Base-by-base conservation (phyloP, 2,797 vertebrate genomes). In the Gastrophryne carolinensis region DNA sequence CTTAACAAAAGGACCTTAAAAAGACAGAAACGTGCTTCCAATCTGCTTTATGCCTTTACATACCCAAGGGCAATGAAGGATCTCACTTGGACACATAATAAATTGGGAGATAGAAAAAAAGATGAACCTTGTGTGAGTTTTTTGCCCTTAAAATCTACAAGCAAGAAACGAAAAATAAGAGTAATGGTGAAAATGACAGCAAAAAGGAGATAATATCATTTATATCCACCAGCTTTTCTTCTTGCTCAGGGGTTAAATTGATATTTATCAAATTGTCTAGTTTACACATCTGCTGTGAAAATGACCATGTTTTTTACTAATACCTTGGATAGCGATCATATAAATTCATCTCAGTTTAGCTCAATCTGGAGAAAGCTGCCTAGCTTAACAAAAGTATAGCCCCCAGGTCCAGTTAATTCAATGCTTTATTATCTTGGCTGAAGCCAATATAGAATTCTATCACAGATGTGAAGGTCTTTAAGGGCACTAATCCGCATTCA, bases 41-140 rank as follows among this genome's bases (percentile, higher is more conserved):
- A 44, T 30, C 35, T 21, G 10, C 27, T 69, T 56, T 29, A 34
- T 68, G 11, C 24, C 29, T 21, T 41, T 52, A 69, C 24, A 69
- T 54, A 60, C 41, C 41, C 68, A 60, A 60, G 56, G 68, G 56
- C 37, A 71, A 35, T 26, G 15, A n/a, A 30, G 66, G 50, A 68
- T 56, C 66, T 21, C 6, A 34, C 54, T 26, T 3, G 19, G 56
- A 30, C 0, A 72, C 77, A 78, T 73, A 81, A 69, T 75, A 82
- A 80, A 83, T 23, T 80, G 77, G 66, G 81, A 58, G 81, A 80
- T 71, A 75, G 82, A 81, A 57, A 79, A 79, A 66, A 76, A 80
- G 67, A 21, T 0, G 2, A 29, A 2, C 74, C 70, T 34, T 81
- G 79, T 67, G 81, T n/a, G 26, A 0, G 11, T 79, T 74, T 73